Evolutionary conservation across 2,888 invertebrate species (phyloP), one percentile per base, ranked within the genome.

Genomic region (Meandrusa payeni): DNA sequence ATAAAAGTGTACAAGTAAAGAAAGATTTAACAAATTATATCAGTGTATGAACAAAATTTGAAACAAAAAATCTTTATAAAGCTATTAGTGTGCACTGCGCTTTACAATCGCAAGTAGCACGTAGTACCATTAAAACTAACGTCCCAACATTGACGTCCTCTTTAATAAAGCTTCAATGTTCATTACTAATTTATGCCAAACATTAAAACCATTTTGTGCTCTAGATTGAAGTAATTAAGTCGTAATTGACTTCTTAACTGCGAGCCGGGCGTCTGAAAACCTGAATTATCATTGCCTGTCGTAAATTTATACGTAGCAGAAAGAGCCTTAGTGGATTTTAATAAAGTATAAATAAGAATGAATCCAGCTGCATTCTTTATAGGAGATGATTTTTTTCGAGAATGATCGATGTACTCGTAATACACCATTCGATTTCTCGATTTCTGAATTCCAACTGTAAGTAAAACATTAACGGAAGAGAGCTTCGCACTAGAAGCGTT

Each of bases 51-150:
- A n/a, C n/a, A n/a, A n/a, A n/a, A n/a, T n/a, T n/a, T n/a, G n/a
- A n/a, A n/a, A n/a, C n/a, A n/a, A n/a, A n/a, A n/a, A n/a, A n/a
- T n/a, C n/a, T n/a, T n/a, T n/a, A n/a, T n/a, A n/a, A n/a, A n/a
- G n/a, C n/a, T 13, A 9, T 6, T 1, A 27, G 12, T 38, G 28
- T 38, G 28, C 12, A 28, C 9, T 7, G 1, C 3, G 2, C 38
- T n/a, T 28, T 38, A 28, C 7, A 13, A 12, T n/a, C 9, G 7
- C 38, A 38, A 27, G 38, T 28, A 38, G 38, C 38, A 28, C 27
- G 38, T 28, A 20, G 38, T 7, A 38, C 38, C 20, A 38, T 38
- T 38, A 38, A 38, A 28, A 28, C 28, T 27, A 28, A 38, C 11
- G 28, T 28, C 38, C 7, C 12, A 38, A 28, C 11, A 38, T 38